Conservation (phyloP, 2,888 invertebrate species). For the Hipparchia semele region DNA sequence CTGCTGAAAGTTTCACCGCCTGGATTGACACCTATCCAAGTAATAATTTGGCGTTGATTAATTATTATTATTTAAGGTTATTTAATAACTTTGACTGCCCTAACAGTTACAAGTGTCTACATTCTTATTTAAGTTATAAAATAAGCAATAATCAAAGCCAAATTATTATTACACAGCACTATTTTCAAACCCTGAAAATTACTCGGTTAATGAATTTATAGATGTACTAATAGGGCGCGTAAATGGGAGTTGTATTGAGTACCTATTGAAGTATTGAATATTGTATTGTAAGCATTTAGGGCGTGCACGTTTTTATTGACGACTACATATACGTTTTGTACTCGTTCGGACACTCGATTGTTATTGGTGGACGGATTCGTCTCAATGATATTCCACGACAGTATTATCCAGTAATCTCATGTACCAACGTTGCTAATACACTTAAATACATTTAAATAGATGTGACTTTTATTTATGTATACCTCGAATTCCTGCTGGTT, state of each 20-base stretch:
- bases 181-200: slow-evolving; percentile 40
- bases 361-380: slow-evolving; percentile 63
- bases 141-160: too few species aligned
- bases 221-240: slow-evolving; percentile 76
- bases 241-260: slow-evolving; percentile 55
- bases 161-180: not conserved
- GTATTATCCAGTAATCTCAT: slow-evolving; percentile 82
- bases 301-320: slow-evolving; percentile 72
- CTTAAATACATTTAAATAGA: slow-evolving; percentile 80
- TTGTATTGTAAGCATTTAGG: slow-evolving; percentile 49
- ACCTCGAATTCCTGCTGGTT: not conserved
- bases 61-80: too few species aligned
- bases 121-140: too few species aligned
- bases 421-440: slow-evolving; percentile 84
- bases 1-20: not conserved
- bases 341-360: slow-evolving; percentile 66
- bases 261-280: slow-evolving; percentile 55
- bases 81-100: too few species aligned
- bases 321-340: slow-evolving; percentile 66
- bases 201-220: slow-evolving; percentile 79
- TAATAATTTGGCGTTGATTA: too few species aligned
- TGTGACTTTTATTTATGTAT: slow-evolving; percentile 46
- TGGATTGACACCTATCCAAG: not conserved
- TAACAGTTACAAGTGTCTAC: too few species aligned
- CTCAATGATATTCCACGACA: slow-evolving; percentile 69